Conservation (phyloP, 2,888 invertebrate species). For the Priapulus caudatus region DNA sequence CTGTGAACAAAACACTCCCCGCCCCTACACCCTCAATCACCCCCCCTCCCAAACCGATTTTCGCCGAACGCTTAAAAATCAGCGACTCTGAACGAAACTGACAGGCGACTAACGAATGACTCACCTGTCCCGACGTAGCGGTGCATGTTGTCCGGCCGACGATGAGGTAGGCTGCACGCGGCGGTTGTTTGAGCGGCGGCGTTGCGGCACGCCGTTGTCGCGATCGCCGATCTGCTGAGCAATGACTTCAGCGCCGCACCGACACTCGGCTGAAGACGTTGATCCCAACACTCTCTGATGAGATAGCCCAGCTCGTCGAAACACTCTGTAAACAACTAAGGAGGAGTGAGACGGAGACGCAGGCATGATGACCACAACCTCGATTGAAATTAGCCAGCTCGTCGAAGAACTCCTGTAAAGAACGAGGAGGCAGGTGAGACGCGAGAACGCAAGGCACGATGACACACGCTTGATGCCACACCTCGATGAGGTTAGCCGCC, state of each 20-base stretch:
- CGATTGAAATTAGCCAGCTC: slow-evolving; percentile 2
- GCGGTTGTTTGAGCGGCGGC: slow-evolving; percentile 88
- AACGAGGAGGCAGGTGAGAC: too few species aligned
- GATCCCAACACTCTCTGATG: slow-evolving; percentile 70
- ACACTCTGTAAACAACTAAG: slow-evolving; percentile 52
- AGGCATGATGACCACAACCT: too few species aligned
- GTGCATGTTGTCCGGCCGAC: slow-evolving; percentile 60
- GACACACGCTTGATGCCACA: too few species aligned
- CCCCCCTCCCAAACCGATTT: too few species aligned
- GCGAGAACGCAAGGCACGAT: too few species aligned
- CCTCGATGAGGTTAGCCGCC: too few species aligned
- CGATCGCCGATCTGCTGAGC: slow-evolving; percentile 90
- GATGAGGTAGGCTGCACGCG: slow-evolving; percentile 77
- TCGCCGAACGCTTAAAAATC: too few species aligned
- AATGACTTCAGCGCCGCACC: slow-evolving; percentile 66
- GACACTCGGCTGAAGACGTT: slow-evolving; percentile 68
- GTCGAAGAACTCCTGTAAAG: too few species aligned
- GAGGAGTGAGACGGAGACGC: too few species aligned
- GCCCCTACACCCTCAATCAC: too few species aligned
- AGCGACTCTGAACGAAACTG: too few species aligned
- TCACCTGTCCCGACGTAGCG: neutral
- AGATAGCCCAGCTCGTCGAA: slow-evolving; percentile 77
- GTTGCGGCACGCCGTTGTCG: slow-evolving; percentile 86
- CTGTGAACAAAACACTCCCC: too few species aligned
- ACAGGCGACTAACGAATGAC: slow-evolving; percentile 7